Evolutionary conservation across 1,140 invertebrate genomes (phyloP), one percentile per base, ranked within the genome.

Genomic region (Wiebesia pumilae): DNA sequence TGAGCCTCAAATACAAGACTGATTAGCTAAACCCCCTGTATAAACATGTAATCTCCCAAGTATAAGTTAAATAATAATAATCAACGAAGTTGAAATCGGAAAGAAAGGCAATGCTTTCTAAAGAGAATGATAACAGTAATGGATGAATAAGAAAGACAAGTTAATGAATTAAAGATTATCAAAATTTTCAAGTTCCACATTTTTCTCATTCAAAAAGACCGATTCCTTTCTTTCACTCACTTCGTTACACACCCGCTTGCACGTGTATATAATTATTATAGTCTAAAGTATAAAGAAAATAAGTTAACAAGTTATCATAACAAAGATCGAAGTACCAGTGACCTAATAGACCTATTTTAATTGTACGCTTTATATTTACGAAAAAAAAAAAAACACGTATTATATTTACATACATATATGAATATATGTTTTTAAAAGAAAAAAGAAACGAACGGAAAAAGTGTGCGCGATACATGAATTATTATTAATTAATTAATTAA

Each of bases 1-100:
- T 90, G 91, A 93, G 93, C 93, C 93, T 94, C 92, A 92, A 93
- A 93, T 91, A 93, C 90, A 93, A 94, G 93, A 94, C 93, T 94
- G 93, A 94, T 93, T 93, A 94, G 93, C 92, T 93, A 93, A 93
- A 92, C 91, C 91, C 91, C 91, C 89, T 92, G 88, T 92, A 90
- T 92, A 93, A 92, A 91, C 89, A 91, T 91, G 88, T 93, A 92
- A 92, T 93, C 90, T 92, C 91, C 90, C 89, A 91, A 79, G 35
- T 81, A 81, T 84, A 87, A 81, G 86, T 87, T 87, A 78, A 67
- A 83, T 58, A 80, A 54, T 40, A 21, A 80, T 83, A 87, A 82
- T 81, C 38, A 27, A 81, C 89, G 91, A 93, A 93, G 91, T 92
- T 90, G 91, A 91, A 90, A 81, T 89, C 90, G 38, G 71, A 87